Conservation (phyloP, 2,113 vertebrate genomes). For the Taxidea taxus region DNA sequence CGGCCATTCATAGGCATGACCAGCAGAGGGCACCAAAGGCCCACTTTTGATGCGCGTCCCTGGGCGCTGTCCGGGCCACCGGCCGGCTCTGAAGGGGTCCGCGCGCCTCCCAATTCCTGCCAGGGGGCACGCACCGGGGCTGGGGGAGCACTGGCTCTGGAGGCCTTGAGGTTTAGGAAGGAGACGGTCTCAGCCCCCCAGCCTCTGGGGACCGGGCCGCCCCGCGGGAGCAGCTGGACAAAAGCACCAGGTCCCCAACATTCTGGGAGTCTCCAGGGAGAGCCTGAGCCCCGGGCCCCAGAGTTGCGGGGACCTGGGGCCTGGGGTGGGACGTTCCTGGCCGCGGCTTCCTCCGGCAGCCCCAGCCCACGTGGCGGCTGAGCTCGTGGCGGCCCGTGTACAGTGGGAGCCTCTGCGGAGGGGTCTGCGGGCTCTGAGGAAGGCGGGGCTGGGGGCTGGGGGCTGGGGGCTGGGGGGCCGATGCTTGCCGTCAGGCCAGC, state of each 20-base stretch:
- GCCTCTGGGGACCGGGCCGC: background rate
- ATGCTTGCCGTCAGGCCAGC: background rate
- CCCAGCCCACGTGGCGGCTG: background rate
- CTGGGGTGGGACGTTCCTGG: background rate
- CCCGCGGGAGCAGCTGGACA: background rate
- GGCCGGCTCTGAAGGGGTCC: rapidly evolving
- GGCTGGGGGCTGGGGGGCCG: rapidly evolving
- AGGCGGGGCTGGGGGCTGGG: rapidly evolving
- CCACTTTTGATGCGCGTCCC: rapidly evolving
- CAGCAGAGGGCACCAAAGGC: slow-evolving; percentile 62
- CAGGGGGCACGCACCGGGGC: rapidly evolving
- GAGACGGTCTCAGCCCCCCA: too few species aligned
- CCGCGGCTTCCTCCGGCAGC: too few species aligned
- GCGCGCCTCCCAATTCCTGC: rapidly evolving
- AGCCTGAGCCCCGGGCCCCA: background rate
- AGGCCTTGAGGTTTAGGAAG: too few species aligned
- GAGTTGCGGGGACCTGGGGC: background rate
- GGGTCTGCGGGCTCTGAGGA: too few species aligned
- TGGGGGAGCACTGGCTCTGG: too few species aligned
- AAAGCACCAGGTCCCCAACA: rapidly evolving
- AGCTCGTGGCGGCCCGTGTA: background rate
- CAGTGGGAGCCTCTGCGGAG: too few species aligned
- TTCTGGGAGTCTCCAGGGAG: background rate
- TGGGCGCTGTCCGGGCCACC: rapidly evolving
- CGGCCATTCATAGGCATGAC: rapidly evolving